Conservation (phyloP, 2,797 vertebrate genomes). For the Arvicola amphibius region DNA sequence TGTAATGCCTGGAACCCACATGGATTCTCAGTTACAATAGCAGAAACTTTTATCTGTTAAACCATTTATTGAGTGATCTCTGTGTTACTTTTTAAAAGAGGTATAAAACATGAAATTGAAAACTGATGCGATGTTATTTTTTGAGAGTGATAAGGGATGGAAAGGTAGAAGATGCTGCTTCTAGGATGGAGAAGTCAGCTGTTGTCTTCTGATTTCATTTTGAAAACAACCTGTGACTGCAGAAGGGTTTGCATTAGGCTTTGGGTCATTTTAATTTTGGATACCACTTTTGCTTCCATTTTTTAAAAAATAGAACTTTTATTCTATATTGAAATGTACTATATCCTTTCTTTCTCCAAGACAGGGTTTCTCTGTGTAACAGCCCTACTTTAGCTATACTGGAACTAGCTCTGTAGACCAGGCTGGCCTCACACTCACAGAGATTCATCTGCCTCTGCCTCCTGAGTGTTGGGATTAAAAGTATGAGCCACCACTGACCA, state of each 20-base stretch:
- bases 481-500: too few relatives aligned
- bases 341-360: neutral
- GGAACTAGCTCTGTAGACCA: neutral
- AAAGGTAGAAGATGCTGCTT: neutral
- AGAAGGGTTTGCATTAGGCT: neutral
- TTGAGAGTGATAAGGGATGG: neutral
- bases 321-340: conserved; percentile 30
- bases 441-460: neutral
- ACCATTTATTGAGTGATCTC: neutral
- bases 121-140: neutral
- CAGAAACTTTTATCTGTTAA: neutral
- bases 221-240: neutral
- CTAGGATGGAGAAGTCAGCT: conserved; percentile 13
- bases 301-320: conserved; percentile 36
- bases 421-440: neutral
- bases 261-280: conserved; percentile 24
- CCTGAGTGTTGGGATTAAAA: too few relatives aligned
- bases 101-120: conserved; percentile 21
- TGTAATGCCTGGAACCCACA: neutral
- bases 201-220: neutral
- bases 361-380: neutral
- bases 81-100: neutral
- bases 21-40: too few relatives aligned
- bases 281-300: neutral
- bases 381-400: neutral